These are phyloP conservation scores for Quadroppia sp. DNA, from an alignment of 2,888 invertebrate species.

Conservation along the genomic window DNA sequence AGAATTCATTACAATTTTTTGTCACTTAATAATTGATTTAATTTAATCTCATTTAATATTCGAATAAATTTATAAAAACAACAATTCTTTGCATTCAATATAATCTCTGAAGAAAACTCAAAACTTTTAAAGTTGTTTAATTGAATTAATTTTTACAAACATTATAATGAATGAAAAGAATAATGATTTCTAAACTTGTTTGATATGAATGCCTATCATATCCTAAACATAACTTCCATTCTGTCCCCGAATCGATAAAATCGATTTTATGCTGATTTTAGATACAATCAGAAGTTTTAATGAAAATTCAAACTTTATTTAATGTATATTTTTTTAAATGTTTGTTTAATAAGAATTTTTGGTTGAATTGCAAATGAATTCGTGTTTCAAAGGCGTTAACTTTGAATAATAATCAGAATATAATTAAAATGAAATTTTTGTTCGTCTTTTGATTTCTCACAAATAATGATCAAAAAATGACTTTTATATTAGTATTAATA, in stretches of 20 bases:
- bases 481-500: too few species aligned
- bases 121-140: too few species aligned
- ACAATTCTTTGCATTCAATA: too few species aligned
- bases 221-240: neutral
- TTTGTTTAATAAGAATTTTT: neutral
- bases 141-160: too few species aligned
- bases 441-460: too few species aligned
- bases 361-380: neutral
- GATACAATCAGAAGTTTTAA: conserved; percentile 9
- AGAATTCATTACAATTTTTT: neutral
- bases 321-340: neutral
- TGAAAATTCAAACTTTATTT: neutral
- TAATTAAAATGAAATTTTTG: too few species aligned
- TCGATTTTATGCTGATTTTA: neutral
- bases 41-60: neutral
- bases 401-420: conserved; percentile 24
- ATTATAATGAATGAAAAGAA: too few species aligned
- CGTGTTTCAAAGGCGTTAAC: neutral
- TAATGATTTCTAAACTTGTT: neutral
- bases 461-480: too few species aligned
- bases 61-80: too few species aligned
- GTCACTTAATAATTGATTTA: too few species aligned
- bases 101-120: too few species aligned
- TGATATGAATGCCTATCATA: neutral
- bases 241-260: neutral